Evolutionary conservation across 2,888 invertebrate species (phyloP), one percentile per base, ranked within the genome.

Genomic region (Temnothorax unifasciatus): DNA sequence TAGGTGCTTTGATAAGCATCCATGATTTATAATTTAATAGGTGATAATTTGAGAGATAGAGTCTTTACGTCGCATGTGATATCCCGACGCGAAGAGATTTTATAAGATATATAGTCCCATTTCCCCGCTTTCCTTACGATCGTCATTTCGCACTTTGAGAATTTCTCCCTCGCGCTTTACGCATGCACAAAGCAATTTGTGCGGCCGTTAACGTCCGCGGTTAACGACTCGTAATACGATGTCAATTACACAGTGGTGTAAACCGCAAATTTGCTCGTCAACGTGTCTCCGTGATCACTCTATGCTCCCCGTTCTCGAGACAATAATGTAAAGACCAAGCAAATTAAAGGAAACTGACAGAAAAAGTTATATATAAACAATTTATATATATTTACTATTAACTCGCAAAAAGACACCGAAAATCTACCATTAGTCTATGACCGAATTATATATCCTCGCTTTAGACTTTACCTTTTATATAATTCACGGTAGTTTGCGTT

Each of bases 191-290:
- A 66, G 81, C 83, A 82, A 83, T 82, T 66, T 59, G 57, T 52
- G 57, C 82, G 83, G 57, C 57, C 59, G 57, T 83, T 83, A 83
- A 83, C 38, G 57, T 79, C 50, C 47, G 47, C 38, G 47, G 63
- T 83, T 83, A 83, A 83, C 83, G 83, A 79, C 83, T 63, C 44
- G 11, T 66, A 68, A 54, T 66, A 66, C 21, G 38, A 81, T 68
- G 83, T 68, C 66, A 57, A 83, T 83, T 83, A 83, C 66, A 83
- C 13, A 13, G 21, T 15, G 63, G 21, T 76, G 25, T 82, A 50
- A 75, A 61, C 61, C 52, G 52, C 52, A 44, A 50, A 82, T 34
- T 44, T 63, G 41, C 41, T 52, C 47, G 61, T 59, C 50, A 71
- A 34, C 38, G 29, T 54, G 34, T 54, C 54, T 52, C 6, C 38